Base-by-base conservation (phyloP, 2,113 vertebrate genomes). In the Rattus norvegicus region DNA sequence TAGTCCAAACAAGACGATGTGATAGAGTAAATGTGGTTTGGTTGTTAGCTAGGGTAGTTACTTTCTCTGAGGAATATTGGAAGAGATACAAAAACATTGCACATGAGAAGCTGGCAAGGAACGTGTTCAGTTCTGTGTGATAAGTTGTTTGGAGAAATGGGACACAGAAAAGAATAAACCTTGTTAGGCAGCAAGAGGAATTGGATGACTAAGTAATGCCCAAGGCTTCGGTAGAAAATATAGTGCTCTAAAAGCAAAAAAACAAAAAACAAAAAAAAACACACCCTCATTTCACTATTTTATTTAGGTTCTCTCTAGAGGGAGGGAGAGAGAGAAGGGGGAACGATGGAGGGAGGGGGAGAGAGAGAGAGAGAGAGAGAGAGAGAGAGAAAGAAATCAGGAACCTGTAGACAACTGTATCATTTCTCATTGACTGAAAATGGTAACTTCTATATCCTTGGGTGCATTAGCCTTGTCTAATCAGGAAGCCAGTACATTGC, bases 381-480 rank as follows among this genome's bases (percentile, higher is more conserved):
- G 65, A 5, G 1, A 77, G 56, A 17, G 6, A 24, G 0, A 39
- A 73, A 92, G 43, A 69, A 75, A 22, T 59, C 49, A 76, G 28
- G 54, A 72, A 17, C 3, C 0, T 89, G n/a, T 65, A 20, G 43
- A 75, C 30, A 49, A 56, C 73, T 70, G 56, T 59, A 75, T 91
- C 49, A 73, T 72, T 97, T 92, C 47, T 59, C 85, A 3, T 81
- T 83, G 52, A 1, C 52, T 77, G n/a, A 90, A 77, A 93, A 75
- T 61, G 12, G 22, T 56, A 94, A 80, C 59, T 89, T 93, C n/a
- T 91, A 0, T 70, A 85, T 92, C 92, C 47, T 85, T 90, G 49
- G 20, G 11, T 77, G 43, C 85, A 47, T 63, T 88, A 65, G 33
- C 4, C 49, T 24, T 86, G 3, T 70, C 92, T 88, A 9, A 22